These are phyloP conservation scores for Nesidiocoris tenuis DNA, from an alignment of 2,888 invertebrate species.

Conservation along the genomic window DNA sequence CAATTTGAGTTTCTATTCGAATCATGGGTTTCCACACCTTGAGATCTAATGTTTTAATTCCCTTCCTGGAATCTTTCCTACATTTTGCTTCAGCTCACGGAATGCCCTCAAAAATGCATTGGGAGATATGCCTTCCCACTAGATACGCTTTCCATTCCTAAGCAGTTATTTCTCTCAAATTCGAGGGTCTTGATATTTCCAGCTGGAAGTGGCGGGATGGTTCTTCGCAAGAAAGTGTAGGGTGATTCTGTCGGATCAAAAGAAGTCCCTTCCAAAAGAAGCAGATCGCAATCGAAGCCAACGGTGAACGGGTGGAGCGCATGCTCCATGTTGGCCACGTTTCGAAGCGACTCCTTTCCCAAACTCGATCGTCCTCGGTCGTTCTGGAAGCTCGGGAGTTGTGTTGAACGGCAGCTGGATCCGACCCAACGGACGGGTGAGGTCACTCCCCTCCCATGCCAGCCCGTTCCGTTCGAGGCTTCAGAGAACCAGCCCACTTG, in stretches of 20 bases:
- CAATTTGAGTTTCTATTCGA: too few relatives aligned
- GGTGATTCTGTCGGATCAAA: not conserved
- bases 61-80: too few relatives aligned
- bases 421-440: not conserved
- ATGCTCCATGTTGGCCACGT: not conserved
- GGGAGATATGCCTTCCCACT: too few relatives aligned
- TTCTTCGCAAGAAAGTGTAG: not conserved
- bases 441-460: not conserved
- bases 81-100: too few relatives aligned
- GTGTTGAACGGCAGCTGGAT: not conserved
- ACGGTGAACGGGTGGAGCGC: not conserved
- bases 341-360: not conserved
- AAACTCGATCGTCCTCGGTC: not conserved
- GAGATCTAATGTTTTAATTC: too few relatives aligned
- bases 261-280: not conserved
- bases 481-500: not conserved
- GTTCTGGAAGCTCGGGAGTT: not conserved
- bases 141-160: not conserved
- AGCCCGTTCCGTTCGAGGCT: not conserved
- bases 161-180: not conserved
- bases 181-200: not conserved
- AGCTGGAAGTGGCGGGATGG: not conserved
- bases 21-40: too few relatives aligned
- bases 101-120: too few relatives aligned
- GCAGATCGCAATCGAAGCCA: not conserved